Base-by-base conservation (phyloP, 2,888 invertebrate species). In the Tenthredo livida region DNA sequence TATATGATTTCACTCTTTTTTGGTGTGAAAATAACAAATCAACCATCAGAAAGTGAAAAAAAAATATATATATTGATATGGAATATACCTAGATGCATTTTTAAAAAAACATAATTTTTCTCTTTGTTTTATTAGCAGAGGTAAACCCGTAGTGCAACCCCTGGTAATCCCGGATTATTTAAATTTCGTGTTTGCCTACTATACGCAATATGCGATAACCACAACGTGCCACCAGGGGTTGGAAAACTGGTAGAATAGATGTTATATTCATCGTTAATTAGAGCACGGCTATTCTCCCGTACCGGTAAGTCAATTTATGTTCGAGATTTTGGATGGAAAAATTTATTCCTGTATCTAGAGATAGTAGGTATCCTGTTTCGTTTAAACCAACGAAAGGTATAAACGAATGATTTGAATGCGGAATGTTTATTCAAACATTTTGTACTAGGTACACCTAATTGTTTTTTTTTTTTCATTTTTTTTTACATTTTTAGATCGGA, bases 251-350 rank as follows among this genome's bases (percentile, higher is more conserved):
- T 54, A 43, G 72, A 54, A 77, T 50, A 54, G 77, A 77, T 77
- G 77, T 77, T 77, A 77, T 77, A 77, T 54, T 54, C 47, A 77
- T 54, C 50, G 77, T 77, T 77, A 77, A 77, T 77, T 77, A 77
- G 77, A 77, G 77, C 50, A 2, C 29, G 17, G 77, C 50, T 33
- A 54, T 54, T 54, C n/a, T 54, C n/a, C 77, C 77, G 33, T 54
- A 33, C 33, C 33, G 33, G n/a, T 54, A 54, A 77, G 54, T 54
- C 50, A 10, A 77, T 77, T 77, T 77, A 50, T 25, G 9, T 10
- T 47, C 12, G n/a, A n/a, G 12, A n/a, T 50, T 77, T 15, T 50
- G 17, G 3, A 33, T 77, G 33, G 37, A 54, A 54, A 77, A 54
- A 50, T 54, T 47, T 47, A 47, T 75, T 25, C 12, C 25, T 6